phyloP scores from a whole-genome alignment of 2,797 vertebrate species.

The Rousettus madagascariensis region DNA sequence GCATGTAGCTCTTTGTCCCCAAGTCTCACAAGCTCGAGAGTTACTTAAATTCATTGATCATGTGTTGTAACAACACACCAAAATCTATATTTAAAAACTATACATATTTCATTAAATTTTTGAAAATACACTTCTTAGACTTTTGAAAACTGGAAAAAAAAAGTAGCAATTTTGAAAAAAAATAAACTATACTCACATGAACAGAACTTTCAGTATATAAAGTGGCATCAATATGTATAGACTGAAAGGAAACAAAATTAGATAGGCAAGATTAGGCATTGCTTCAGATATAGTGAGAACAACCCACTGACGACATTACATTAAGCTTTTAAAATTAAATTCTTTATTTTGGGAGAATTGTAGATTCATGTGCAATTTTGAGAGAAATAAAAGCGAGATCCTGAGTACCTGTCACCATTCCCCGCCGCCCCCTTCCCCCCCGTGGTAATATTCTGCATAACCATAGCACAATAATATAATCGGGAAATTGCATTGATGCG shows the following conservation, averaged over 20 bases:
- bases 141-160: background rate
- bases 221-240: conserved; percentile 81
- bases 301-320: background rate
- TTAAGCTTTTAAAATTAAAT: background rate
- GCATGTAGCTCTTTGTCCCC: background rate
- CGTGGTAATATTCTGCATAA: no score
- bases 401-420: background rate
- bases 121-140: background rate
- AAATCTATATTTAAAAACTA: conserved; percentile 24
- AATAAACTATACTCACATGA: conserved; percentile 80
- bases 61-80: background rate
- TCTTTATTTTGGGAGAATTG: background rate
- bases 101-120: background rate
- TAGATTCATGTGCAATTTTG: background rate
- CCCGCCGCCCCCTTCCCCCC: no score
- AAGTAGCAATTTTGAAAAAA: background rate
- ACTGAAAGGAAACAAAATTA: conserved; percentile 78
- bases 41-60: background rate
- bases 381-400: background rate
- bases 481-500: background rate
- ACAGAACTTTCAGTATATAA: conserved; percentile 84
- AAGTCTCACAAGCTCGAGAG: background rate
- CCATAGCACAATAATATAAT: background rate
- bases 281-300: background rate
- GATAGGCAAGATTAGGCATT: background rate